Percentiles rank a stretch among this genome's conserved stretches.
Evolutionary conservation across 2,113 vertebrate genomes (phyloP).

Genomic region (Drymodes brunneopygia): DNA sequence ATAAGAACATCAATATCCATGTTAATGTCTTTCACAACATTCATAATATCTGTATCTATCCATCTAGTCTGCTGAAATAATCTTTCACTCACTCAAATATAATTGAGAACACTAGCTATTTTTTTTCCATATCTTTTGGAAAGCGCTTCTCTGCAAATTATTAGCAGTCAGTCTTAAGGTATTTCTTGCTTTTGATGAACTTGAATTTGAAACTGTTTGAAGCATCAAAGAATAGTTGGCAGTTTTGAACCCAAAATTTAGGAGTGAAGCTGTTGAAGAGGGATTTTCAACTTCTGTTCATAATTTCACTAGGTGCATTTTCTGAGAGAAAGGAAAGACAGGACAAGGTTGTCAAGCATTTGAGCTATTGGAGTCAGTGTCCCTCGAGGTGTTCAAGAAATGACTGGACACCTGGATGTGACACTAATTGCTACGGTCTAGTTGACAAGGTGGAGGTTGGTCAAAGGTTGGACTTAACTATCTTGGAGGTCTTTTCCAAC

Average conservation of each 20-base stretch:
- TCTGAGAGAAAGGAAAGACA: not conserved
- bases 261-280: not conserved
- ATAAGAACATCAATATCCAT: not conserved
- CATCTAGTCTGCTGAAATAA: not conserved
- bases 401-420: no score
- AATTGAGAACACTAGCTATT: not conserved
- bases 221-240: not conserved
- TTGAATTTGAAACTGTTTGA: not conserved
- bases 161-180: not conserved
- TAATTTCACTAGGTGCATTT: not conserved
- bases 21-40: not conserved
- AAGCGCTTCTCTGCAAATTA: not conserved
- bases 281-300: not conserved
- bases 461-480: not conserved
- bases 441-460: not conserved
- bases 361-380: not conserved
- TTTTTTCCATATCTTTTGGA: not conserved
- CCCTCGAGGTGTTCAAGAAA: not conserved
- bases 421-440: no score
- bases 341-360: not conserved
- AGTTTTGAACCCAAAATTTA: not conserved
- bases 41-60: not conserved
- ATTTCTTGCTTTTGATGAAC: not conserved
- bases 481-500: not conserved
- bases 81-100: not conserved